Evolutionary conservation across 2,113 vertebrate genomes (phyloP).

Genomic region (Danionella cerebrum): DNA sequence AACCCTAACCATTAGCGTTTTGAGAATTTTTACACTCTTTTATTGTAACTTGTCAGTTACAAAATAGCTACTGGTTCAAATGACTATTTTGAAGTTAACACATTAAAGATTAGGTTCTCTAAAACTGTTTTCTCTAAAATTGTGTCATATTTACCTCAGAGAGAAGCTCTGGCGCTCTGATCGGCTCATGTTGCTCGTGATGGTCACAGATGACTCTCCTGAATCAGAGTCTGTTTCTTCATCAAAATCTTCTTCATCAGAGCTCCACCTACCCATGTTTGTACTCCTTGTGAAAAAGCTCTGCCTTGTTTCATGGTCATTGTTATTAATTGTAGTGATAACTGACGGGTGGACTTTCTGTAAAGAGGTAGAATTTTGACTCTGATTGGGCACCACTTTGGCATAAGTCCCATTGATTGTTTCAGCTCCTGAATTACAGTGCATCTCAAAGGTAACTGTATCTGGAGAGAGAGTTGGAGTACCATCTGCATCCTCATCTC

Average conservation of each 20-base stretch:
- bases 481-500: not conserved
- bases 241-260: slow-evolving; percentile 38
- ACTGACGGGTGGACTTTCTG: not conserved
- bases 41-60: too few relatives aligned
- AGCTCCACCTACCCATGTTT: slow-evolving; percentile 50
- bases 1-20: too few relatives aligned
- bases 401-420: not conserved
- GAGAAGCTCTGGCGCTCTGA: slow-evolving; percentile 62
- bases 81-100: too few relatives aligned
- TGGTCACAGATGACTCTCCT: slow-evolving; percentile 62
- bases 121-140: not conserved
- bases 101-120: too few relatives aligned
- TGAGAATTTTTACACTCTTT: too few relatives aligned
- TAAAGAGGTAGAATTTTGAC: not conserved
- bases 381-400: not conserved
- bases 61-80: too few relatives aligned
- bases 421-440: not conserved
- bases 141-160: slow-evolving; percentile 54
- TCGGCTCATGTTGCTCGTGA: slow-evolving; percentile 65
- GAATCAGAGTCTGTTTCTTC: slow-evolving; percentile 57
- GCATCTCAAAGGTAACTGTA: not conserved
- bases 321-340: slow-evolving; percentile 10
- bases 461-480: slow-evolving; percentile 52
- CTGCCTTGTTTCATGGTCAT: not conserved
- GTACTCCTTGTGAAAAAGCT: slow-evolving; percentile 19